These are phyloP conservation scores for Thumatha senex DNA, from an alignment of 2,888 invertebrate genomes.

Conservation along the genomic window DNA sequence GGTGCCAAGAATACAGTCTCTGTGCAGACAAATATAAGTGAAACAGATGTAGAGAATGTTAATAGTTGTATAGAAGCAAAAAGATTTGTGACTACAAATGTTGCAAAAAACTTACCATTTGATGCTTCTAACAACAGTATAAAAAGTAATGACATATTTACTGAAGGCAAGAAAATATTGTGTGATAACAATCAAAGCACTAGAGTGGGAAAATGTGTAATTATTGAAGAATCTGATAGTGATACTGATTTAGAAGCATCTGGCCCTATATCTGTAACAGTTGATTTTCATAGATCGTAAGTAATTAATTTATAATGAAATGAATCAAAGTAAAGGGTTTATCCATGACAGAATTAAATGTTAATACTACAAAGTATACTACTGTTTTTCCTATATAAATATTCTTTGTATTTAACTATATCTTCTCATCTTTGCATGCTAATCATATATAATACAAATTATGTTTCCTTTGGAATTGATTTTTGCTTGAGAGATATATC, in stretches of 20 bases:
- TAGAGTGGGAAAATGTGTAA: constrained; percentile 29
- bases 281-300: constrained; percentile 64
- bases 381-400: too few relatives aligned
- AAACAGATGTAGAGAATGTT: constrained; percentile 1
- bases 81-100: background rate
- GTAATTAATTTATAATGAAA: constrained; percentile 27
- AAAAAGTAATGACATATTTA: constrained; percentile 44
- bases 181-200: background rate
- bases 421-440: too few relatives aligned
- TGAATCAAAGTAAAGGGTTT: background rate
- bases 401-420: too few relatives aligned
- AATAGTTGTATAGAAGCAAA: background rate
- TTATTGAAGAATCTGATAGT: constrained; percentile 66
- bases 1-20: constrained; percentile 31
- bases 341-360: too few relatives aligned
- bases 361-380: too few relatives aligned
- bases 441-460: too few relatives aligned
- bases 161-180: constrained; percentile 12
- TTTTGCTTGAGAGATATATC: too few relatives aligned
- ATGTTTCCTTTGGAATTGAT: too few relatives aligned
- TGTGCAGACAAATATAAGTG: constrained; percentile 55
- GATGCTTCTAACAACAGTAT: background rate
- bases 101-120: background rate
- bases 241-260: constrained; percentile 46
- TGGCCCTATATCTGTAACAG: constrained; percentile 51